Percentiles rank a stretch among this genome's conserved stretches.
phyloP scores from a whole-genome alignment of 2,888 invertebrate species.

The Netelia melanura region DNA sequence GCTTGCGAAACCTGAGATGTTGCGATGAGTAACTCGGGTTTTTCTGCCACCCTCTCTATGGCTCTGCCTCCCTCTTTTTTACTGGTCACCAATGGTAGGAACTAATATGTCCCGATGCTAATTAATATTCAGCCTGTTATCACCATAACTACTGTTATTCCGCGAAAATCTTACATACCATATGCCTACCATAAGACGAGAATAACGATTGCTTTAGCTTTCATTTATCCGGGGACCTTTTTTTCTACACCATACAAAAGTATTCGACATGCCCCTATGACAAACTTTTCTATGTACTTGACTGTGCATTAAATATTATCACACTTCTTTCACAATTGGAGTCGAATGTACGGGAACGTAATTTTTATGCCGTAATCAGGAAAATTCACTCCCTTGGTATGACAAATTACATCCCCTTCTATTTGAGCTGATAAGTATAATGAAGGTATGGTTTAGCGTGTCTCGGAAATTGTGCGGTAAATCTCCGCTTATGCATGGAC shows the following conservation, averaged over 20 bases:
- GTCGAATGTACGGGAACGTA: no score
- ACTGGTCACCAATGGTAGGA: slow-evolving; percentile 43
- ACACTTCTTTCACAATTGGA: no score
- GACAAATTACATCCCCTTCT: no score
- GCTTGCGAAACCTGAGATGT: slow-evolving; percentile 70
- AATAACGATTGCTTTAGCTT: slow-evolving; percentile 35
- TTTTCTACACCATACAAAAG: background rate
- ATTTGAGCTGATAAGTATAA: no score
- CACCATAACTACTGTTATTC: slow-evolving; percentile 59
- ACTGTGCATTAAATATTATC: slow-evolving; percentile 5
- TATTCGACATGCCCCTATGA: background rate
- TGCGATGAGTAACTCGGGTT: slow-evolving; percentile 39
- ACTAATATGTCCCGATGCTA: slow-evolving; percentile 64
- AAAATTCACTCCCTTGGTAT: no score
- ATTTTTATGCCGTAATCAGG: no score
- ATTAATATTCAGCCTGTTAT: slow-evolving; percentile 75
- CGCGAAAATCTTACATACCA: slow-evolving; percentile 69
- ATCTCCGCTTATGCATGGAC: no score
- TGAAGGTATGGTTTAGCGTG: no score
- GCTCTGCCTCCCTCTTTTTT: slow-evolving; percentile 5
- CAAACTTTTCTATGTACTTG: background rate
- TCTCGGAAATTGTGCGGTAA: no score
- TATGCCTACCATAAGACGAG: background rate
- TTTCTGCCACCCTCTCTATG: background rate
- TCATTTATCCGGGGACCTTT: slow-evolving; percentile 69